Evolutionary conservation across 2,113 vertebrate genomes (phyloP).

Genomic region (Microcebus lehilahytsara): DNA sequence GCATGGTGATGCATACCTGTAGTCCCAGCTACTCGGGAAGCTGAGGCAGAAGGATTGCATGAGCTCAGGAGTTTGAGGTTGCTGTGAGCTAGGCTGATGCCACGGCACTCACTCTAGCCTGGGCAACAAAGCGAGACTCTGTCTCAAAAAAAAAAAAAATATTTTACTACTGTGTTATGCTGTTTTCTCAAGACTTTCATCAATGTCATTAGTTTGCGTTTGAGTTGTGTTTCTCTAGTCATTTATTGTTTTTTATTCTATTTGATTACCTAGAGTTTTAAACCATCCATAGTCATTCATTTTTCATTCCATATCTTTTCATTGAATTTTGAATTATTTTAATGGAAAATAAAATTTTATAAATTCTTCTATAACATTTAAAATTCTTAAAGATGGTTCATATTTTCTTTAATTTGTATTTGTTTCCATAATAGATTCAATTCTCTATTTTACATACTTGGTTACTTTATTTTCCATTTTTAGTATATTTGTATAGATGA

Average conservation of each 20-base stretch:
- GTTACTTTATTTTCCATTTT: background rate
- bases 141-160: too few species aligned
- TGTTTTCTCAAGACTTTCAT: background rate
- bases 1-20: too few species aligned
- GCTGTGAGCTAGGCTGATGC: too few species aligned
- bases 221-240: background rate
- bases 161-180: background rate
- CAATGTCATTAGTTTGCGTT: background rate
- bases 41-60: too few species aligned
- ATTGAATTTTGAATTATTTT: background rate
- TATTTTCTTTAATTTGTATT: background rate
- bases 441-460: background rate
- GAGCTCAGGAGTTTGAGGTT: too few species aligned
- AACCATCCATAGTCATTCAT: background rate
- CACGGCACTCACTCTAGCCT: too few species aligned
- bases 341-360: conserved; percentile 10
- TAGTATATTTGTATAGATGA: background rate
- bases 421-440: background rate
- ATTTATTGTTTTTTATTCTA: background rate
- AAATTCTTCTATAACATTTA: background rate
- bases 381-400: background rate
- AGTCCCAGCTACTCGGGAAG: too few species aligned
- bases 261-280: background rate
- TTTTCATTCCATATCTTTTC: background rate
- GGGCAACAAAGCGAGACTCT: too few species aligned